Conservation (phyloP, 2,797 vertebrate genomes). For the Synanceia verrucosa region DNA sequence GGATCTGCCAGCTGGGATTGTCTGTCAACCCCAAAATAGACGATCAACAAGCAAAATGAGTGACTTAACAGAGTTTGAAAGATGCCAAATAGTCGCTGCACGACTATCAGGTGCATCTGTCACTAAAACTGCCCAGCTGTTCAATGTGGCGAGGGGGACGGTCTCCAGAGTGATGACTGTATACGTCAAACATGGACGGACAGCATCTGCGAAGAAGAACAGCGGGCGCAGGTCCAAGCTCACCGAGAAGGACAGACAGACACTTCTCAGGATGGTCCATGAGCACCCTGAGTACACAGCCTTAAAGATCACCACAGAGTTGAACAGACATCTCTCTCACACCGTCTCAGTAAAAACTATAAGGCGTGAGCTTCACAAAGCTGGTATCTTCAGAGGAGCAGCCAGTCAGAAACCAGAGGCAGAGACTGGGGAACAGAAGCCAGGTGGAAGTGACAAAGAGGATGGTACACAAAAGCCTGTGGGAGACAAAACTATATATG, state of each 20-base stretch:
- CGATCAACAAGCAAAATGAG: conserved; percentile 23
- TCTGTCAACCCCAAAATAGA: not conserved
- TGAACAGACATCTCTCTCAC: conserved; percentile 40
- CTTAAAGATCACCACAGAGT: conserved; percentile 44
- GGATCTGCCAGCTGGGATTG: not conserved
- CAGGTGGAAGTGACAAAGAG: not conserved
- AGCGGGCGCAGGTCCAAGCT: conserved; percentile 53
- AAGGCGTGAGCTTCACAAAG: conserved; percentile 45
- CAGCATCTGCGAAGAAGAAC: conserved; percentile 51
- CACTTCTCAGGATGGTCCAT: conserved; percentile 33
- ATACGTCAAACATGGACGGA: conserved; percentile 44
- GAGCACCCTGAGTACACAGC: conserved; percentile 46
- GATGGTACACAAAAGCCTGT: not conserved
- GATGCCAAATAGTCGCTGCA: conserved; percentile 46
- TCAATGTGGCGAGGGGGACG: conserved; percentile 47
- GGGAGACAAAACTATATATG: not conserved
- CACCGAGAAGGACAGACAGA: conserved; percentile 39
- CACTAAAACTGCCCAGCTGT: conserved; percentile 51
- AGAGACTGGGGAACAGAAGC: not conserved
- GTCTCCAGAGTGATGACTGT: conserved; percentile 53
- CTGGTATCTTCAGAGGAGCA: conserved; percentile 34
- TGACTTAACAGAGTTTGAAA: conserved; percentile 55
- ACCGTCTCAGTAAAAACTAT: conserved; percentile 36
- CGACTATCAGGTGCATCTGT: conserved; percentile 39
- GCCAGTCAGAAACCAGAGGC: conserved; percentile 6